phyloP scores from a whole-genome alignment of 2,797 vertebrate species.

The Poeciliopsis turneri region DNA sequence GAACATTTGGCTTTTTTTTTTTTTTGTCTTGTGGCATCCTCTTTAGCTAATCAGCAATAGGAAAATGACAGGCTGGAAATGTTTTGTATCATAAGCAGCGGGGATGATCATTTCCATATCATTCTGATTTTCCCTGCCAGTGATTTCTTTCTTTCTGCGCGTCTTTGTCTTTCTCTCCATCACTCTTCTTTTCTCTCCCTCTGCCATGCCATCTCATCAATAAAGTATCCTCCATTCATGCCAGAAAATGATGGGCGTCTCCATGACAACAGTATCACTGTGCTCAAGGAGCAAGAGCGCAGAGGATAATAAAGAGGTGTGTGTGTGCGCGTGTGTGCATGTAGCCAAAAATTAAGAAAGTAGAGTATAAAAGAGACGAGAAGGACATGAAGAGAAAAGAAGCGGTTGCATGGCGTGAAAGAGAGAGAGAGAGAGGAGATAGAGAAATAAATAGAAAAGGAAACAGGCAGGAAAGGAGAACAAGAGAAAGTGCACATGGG shows the following conservation, averaged over 20 bases:
- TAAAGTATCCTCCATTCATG: slow-evolving; percentile 84
- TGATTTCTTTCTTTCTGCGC: slow-evolving; percentile 35
- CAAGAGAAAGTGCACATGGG: slow-evolving; percentile 11
- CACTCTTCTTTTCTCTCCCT: slow-evolving; percentile 57
- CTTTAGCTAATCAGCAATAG: slow-evolving; percentile 41
- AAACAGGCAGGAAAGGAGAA: slow-evolving; percentile 32
- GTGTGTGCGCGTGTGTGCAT: neutral
- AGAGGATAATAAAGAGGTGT: slow-evolving; percentile 36
- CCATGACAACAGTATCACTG: slow-evolving; percentile 86
- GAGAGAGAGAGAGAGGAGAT: slow-evolving; percentile 9
- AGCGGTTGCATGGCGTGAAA: neutral
- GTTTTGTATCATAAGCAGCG: slow-evolving; percentile 56
- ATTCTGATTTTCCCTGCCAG: slow-evolving; percentile 51
- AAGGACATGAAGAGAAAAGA: slow-evolving; percentile 10
- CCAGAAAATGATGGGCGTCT: slow-evolving; percentile 84
- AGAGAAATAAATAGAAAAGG: slow-evolving; percentile 38
- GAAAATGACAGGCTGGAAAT: slow-evolving; percentile 63
- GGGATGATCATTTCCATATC: slow-evolving; percentile 64
- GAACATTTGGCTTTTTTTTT: slow-evolving; percentile 12
- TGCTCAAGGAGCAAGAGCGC: slow-evolving; percentile 66
- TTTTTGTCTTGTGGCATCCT: slow-evolving; percentile 32
- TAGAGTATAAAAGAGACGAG: neutral
- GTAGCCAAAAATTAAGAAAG: slow-evolving; percentile 23
- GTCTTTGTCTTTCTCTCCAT: slow-evolving; percentile 58
- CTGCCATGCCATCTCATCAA: slow-evolving; percentile 80